Conservation (phyloP, 1,140 invertebrate genomes). For the Hylyphantes graminicola region DNA sequence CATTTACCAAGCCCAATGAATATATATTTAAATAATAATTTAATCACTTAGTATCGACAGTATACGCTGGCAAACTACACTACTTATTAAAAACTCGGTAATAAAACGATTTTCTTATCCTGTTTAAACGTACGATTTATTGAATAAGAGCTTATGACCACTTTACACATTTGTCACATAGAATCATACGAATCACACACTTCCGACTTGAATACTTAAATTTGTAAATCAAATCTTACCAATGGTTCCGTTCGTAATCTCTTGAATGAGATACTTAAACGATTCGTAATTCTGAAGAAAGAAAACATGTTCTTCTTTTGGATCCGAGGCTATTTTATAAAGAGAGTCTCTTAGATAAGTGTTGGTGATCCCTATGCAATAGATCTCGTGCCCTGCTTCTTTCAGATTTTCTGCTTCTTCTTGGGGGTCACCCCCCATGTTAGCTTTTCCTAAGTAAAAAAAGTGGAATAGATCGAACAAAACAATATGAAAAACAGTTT, state of each 20-base stretch:
- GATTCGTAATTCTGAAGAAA: constrained; percentile 39
- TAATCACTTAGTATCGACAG: too few relatives aligned
- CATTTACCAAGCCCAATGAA: too few relatives aligned
- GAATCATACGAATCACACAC: too few relatives aligned
- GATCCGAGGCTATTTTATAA: constrained; percentile 35
- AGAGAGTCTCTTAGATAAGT: neutral
- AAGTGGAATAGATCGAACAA: neutral
- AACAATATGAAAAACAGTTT: neutral
- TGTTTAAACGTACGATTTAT: too few relatives aligned
- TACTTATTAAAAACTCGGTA: too few relatives aligned
- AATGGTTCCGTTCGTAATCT: constrained; percentile 44
- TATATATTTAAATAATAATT: too few relatives aligned
- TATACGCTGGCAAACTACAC: too few relatives aligned
- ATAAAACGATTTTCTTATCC: too few relatives aligned
- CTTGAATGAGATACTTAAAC: constrained; percentile 28
- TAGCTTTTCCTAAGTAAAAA: constrained; percentile 41
- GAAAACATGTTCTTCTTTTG: constrained; percentile 48
- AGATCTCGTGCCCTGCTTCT: constrained; percentile 43
- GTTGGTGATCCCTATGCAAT: constrained; percentile 50
- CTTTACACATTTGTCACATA: too few relatives aligned
- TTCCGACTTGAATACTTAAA: neutral
- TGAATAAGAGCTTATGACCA: too few relatives aligned
- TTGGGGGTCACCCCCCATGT: constrained; percentile 51
- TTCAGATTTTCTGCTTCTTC: constrained; percentile 33
- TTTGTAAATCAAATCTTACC: constrained; percentile 12